Evolutionary conservation across 2,888 invertebrate genomes (phyloP), one percentile per base, ranked within the genome.

Genomic region (Hedychridium roseum): DNA sequence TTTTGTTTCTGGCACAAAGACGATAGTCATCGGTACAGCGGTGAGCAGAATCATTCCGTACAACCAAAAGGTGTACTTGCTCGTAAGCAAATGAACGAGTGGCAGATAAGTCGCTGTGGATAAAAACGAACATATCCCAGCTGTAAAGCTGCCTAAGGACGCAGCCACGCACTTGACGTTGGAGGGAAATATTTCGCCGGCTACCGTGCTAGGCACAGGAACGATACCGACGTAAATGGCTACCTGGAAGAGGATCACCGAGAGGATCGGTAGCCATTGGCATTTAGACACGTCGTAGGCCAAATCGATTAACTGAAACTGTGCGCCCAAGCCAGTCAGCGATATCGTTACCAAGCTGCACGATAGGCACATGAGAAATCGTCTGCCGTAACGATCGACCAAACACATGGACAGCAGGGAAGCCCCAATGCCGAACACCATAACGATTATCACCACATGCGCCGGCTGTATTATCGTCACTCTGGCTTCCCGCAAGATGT

Each of bases 151-250:
- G 9, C 46, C 43, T 9, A 65, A 23, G 12, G 52, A 61, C 2
- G 43, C 44, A 0, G 54, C 61, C n/a, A 51, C 43, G 43, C 50
- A 54, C 20, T 64, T 65, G 26, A 64, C 21, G 12, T 61, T 48
- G 11, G 61, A 57, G 12, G 65, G 47, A 30, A 65, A 62, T 46
- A 64, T 47, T 42, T 65, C 65, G 36, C 65, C 56, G 38, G 61
- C 44, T 6, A 65, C 31, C 1, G 46, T 60, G 18, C 43, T 53
- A 1, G 63, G 60, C 12, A 65, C 57, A 1, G 61, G 51, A 2
- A 46, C 12, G 7, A 65, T 41, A 2, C 65, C 65, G 23, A 56
- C 32, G 34, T 40, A 52, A 12, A 55, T 6, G 5, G 40, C 50
- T 11, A 53, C 31, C 41, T 57, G 54, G 27, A 57, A 61, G 1